phyloP scores from a whole-genome alignment of 2,113 vertebrate genomes.

The Addax nasomaculatus region DNA sequence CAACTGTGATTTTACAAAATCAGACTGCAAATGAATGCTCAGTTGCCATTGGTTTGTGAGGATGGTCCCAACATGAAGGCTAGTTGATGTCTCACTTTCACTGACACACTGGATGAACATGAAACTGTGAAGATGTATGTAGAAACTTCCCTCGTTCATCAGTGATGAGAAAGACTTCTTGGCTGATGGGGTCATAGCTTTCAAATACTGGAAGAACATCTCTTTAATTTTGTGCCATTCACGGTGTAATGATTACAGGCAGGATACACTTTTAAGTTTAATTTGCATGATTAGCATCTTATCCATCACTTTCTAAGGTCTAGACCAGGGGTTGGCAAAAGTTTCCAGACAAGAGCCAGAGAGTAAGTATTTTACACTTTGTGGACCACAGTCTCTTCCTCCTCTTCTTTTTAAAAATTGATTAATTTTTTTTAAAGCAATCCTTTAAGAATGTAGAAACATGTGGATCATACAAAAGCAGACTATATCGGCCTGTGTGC shows the following conservation, averaged over 20 bases:
- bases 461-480: background rate
- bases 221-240: background rate
- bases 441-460: background rate
- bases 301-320: background rate
- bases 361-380: background rate
- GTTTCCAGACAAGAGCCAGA: background rate
- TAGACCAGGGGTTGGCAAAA: background rate
- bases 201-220: background rate
- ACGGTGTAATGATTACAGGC: background rate
- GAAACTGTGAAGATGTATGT: background rate
- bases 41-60: background rate
- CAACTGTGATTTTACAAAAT: slow-evolving; percentile 4
- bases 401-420: background rate
- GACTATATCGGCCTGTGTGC: background rate
- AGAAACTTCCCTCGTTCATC: background rate
- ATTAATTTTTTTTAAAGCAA: background rate
- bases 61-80: background rate
- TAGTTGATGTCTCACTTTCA: background rate
- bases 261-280: background rate
- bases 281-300: slow-evolving; percentile 22
- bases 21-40: background rate
- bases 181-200: background rate
- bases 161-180: background rate
- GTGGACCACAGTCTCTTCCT: background rate
- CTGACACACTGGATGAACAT: background rate